Evolutionary conservation across 2,113 vertebrate genomes (phyloP), one percentile per base, ranked within the genome.

Genomic region (Gorsachius goisagi): DNA sequence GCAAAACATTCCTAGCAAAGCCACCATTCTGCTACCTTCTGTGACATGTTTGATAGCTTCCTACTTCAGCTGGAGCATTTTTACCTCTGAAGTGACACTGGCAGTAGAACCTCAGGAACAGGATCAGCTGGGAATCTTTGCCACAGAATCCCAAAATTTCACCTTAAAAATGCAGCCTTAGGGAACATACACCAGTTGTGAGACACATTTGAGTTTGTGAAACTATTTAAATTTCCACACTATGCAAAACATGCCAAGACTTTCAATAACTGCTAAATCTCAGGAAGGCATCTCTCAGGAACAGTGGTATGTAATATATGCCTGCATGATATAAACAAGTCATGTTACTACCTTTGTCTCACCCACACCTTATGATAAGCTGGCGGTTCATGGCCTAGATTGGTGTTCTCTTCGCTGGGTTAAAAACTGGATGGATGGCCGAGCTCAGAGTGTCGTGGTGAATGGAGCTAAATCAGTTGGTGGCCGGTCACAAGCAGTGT

Each of bases 231-330:
- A 49, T 32, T n/a, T 68, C 37, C 52, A 75, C 11, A 26, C 17
- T 33, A 67, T 2, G 8, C 11, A 80, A 75, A 92, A 76, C 9
- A 11, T 12, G 59, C 8, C 9, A 37, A 45, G 11, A 62, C 35
- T 86, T 82, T 77, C 33, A 80, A 71, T 11, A 89, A 58, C 24
- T 33, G 9, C 55, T 50, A n/a, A 21, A 39, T 66, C 10, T 62
- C 77, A 93, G 27, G 21, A 66, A 30, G 12, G 6, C 14, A 24
- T 5, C 14, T 69, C 32, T 84, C 76, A 37, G 30, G 7, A 86
- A 62, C 45, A 86, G 11, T 0, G 0, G 5, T 30, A 64, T 0
- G 0, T 53, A 71, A 60, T 27, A 77, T 24, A 9, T 28, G 19
- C 28, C 33, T 20, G 10, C 0, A 0, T 30, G 41, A 47, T 26